Conservation (phyloP, 2,113 vertebrate genomes). For the Mormyrus lacerda region DNA sequence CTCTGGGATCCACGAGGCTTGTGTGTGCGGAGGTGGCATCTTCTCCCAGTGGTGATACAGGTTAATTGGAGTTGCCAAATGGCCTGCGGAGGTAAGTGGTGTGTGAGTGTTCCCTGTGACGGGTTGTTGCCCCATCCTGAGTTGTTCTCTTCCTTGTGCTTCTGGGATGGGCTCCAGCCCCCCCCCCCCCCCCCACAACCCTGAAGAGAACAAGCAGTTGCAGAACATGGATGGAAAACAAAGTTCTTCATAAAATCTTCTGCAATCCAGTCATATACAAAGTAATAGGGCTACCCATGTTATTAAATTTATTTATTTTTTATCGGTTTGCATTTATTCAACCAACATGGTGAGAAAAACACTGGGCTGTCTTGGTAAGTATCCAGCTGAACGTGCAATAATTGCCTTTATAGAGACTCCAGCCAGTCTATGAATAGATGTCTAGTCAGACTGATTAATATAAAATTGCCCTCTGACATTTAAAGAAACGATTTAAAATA, state of each 20-base stretch:
- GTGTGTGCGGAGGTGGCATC: neutral
- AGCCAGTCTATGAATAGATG: neutral
- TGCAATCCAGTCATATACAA: neutral
- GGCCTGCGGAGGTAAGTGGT: neutral
- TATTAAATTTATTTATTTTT: neutral
- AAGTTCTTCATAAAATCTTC: neutral
- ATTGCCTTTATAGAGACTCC: neutral
- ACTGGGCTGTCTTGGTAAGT: neutral
- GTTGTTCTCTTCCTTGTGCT: neutral
- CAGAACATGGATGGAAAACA: neutral
- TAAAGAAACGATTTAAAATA: neutral
- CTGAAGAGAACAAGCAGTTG: neutral
- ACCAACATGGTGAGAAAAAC: neutral
- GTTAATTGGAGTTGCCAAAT: neutral
- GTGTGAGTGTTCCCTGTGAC: neutral
- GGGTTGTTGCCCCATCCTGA: too few species aligned
- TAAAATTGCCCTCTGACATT: neutral
- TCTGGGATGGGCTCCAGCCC: neutral
- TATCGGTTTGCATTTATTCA: neutral
- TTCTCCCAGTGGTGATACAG: neutral
- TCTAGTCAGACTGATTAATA: neutral
- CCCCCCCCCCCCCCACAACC: neutral
- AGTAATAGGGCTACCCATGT: neutral
- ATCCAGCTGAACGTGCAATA: neutral
- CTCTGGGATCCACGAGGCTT: neutral